Evolutionary conservation across 1,140 invertebrate genomes (phyloP).

Genomic region (Drosophila sucinea): DNA sequence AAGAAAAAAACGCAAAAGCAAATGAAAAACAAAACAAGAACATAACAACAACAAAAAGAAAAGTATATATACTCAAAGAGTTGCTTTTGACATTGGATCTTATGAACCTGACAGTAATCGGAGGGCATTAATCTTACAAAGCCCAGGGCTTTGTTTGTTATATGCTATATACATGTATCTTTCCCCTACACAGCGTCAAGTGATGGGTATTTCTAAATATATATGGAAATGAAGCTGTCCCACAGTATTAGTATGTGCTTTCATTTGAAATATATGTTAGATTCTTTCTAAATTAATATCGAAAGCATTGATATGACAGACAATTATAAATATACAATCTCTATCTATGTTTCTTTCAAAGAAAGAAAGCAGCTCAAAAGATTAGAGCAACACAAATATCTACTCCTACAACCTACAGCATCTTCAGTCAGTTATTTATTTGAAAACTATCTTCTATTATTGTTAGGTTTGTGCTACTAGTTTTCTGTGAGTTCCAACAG

Average conservation of each 20-base stretch:
- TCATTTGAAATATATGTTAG: background rate
- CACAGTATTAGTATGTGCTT: slow-evolving; percentile 2
- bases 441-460: too few species aligned
- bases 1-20: slow-evolving; percentile 27
- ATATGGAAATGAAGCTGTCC: slow-evolving; percentile 4
- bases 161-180: background rate
- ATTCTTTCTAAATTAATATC: background rate
- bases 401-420: too few species aligned
- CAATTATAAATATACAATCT: too few species aligned
- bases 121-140: slow-evolving; percentile 61
- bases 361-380: too few species aligned
- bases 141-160: slow-evolving; percentile 48
- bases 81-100: slow-evolving; percentile 56
- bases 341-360: too few species aligned
- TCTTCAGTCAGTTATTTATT: too few species aligned
- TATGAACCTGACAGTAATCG: slow-evolving; percentile 73
- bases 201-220: background rate
- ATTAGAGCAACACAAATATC: too few species aligned
- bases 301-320: background rate
- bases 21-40: slow-evolving; percentile 3
- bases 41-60: slow-evolving; percentile 21
- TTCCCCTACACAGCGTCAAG: background rate
- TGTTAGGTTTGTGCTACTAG: too few species aligned
- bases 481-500: too few species aligned
- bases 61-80: slow-evolving; percentile 63